These are phyloP conservation scores for Drosophila mayri DNA, from an alignment of 1,140 invertebrate genomes.

Conservation along the genomic window DNA sequence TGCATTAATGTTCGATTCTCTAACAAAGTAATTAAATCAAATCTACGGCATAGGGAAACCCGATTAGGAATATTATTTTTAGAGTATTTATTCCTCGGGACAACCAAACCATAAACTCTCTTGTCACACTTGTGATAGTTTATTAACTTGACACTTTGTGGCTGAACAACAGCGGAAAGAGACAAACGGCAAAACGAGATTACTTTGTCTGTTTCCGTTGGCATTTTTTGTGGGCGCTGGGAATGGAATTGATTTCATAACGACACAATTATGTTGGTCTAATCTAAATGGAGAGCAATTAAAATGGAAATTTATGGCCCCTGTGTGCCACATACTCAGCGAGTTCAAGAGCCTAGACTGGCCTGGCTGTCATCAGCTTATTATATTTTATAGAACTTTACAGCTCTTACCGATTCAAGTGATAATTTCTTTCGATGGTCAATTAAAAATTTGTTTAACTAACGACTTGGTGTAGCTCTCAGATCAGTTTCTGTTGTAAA, in stretches of 20 bases:
- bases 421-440: conserved; percentile 51
- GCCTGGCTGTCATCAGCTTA: conserved; percentile 48
- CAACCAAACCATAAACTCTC: too few species aligned
- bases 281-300: conserved; percentile 72
- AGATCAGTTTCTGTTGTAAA: not conserved
- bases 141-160: conserved; percentile 48
- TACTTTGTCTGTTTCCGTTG: conserved; percentile 20
- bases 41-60: not conserved
- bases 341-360: conserved; percentile 53
- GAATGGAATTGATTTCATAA: conserved; percentile 56
- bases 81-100: not conserved
- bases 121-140: conserved; percentile 12
- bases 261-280: conserved; percentile 62
- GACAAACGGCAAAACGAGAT: conserved; percentile 8
- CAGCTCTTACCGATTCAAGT: conserved; percentile 28
- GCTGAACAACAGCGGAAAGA: conserved; percentile 6
- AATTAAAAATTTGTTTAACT: conserved; percentile 70
- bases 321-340: conserved; percentile 61
- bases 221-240: conserved; percentile 18
- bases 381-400: conserved; percentile 64
- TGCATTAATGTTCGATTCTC: not conserved
- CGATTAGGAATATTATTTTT: not conserved
- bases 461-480: conserved; percentile 20
- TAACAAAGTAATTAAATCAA: not conserved
- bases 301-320: conserved; percentile 72